Conservation (phyloP, 2,113 vertebrate species). For the Promerops cafer region DNA sequence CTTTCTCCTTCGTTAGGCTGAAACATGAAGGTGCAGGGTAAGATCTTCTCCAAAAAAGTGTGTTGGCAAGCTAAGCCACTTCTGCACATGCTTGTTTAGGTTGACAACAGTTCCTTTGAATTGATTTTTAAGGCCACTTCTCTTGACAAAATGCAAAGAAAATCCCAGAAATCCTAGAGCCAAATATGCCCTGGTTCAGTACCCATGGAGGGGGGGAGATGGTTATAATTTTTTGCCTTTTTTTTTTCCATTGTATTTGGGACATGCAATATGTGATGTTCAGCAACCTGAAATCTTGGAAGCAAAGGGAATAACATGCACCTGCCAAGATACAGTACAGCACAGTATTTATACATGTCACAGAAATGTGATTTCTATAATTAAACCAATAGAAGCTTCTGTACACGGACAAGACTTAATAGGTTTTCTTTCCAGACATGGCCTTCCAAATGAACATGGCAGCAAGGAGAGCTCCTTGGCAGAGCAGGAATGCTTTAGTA, state of each 20-base stretch:
- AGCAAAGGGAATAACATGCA: not conserved
- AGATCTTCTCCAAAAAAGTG: not conserved
- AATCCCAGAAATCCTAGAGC: not conserved
- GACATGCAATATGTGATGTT: not conserved
- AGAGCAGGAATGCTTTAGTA: not conserved
- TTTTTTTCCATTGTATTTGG: not conserved
- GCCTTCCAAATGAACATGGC: not conserved
- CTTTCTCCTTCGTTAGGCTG: not conserved
- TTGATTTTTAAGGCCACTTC: not conserved
- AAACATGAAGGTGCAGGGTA: not conserved
- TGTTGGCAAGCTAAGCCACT: not conserved
- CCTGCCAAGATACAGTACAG: not conserved
- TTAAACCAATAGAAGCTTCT: slow-evolving; percentile 5
- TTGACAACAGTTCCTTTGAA: not conserved
- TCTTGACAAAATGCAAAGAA: not conserved
- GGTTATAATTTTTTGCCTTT: not conserved
- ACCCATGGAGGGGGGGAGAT: accelerated
- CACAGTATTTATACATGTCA: slow-evolving; percentile 16
- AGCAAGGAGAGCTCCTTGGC: not conserved
- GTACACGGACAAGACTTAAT: not conserved
- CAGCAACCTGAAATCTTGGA: slow-evolving; percentile 33
- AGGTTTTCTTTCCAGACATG: not conserved
- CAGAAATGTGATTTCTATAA: slow-evolving; percentile 38
- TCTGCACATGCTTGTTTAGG: not conserved
- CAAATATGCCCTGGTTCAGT: not conserved